Evolutionary conservation across 2,888 invertebrate species (phyloP).

Genomic region (Bellardia pandia): DNA sequence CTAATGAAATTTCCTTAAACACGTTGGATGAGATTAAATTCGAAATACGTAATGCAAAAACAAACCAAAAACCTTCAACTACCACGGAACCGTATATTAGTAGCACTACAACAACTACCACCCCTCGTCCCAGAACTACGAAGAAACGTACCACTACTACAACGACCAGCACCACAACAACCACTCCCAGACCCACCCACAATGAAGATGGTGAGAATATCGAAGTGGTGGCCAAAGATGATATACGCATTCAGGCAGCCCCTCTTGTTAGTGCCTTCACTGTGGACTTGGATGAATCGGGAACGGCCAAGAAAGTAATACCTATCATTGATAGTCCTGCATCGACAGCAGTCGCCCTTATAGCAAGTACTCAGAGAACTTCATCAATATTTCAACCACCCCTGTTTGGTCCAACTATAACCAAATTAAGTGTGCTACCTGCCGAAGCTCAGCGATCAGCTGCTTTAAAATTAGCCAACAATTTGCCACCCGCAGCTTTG

Average conservation of each 20-base stretch:
- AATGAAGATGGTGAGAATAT: slow-evolving; percentile 88
- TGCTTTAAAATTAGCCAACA: slow-evolving; percentile 40
- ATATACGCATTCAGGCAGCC: slow-evolving; percentile 92
- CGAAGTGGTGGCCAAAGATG: slow-evolving; percentile 88
- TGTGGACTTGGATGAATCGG: slow-evolving; percentile 91
- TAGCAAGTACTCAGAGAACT: slow-evolving; percentile 25
- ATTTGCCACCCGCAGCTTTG: slow-evolving; percentile 69
- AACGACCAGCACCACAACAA: slow-evolving; percentile 86
- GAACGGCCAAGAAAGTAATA: slow-evolving; percentile 91
- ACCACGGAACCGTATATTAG: slow-evolving; percentile 78
- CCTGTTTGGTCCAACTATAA: slow-evolving; percentile 80
- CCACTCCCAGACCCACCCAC: slow-evolving; percentile 88
- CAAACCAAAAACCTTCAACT: slow-evolving; percentile 78
- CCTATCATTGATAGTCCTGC: slow-evolving; percentile 86
- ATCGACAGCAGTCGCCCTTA: slow-evolving; percentile 39
- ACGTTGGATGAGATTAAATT: slow-evolving; percentile 81
- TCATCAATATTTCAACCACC: slow-evolving; percentile 71
- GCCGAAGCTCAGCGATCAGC: slow-evolving; percentile 74
- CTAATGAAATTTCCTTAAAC: slow-evolving; percentile 82
- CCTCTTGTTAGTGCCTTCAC: slow-evolving; percentile 94
- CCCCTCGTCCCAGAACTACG: slow-evolving; percentile 85
- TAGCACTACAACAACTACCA: slow-evolving; percentile 81
- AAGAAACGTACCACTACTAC: slow-evolving; percentile 84
- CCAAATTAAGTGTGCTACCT: slow-evolving; percentile 80
- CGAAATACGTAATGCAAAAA: slow-evolving; percentile 81